phyloP scores from a whole-genome alignment of 1,140 invertebrate genomes.

The Paramacrobiotus metropolitanus region DNA sequence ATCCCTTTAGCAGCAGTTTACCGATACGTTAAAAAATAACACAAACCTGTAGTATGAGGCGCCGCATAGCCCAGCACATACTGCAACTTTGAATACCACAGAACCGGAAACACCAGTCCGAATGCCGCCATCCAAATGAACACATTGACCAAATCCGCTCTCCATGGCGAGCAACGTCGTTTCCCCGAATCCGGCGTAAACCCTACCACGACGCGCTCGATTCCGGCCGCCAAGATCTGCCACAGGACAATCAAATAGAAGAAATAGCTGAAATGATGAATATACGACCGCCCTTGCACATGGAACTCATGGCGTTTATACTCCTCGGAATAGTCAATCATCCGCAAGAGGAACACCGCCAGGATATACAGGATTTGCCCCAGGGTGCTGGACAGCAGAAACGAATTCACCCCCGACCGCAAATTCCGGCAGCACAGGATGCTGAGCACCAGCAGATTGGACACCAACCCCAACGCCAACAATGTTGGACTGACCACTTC shows the following conservation, averaged over 20 bases:
- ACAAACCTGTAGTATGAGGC: not conserved
- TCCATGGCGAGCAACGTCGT: not conserved
- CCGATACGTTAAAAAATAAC: too few species aligned
- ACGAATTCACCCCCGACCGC: not conserved
- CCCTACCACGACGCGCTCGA: not conserved
- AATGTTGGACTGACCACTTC: not conserved
- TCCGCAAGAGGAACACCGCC: not conserved
- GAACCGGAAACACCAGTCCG: not conserved
- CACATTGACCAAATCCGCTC: not conserved
- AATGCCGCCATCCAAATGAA: not conserved
- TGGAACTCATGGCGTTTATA: not conserved
- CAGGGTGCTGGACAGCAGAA: not conserved
- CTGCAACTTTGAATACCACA: not conserved
- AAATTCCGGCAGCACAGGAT: not conserved
- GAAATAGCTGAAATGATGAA: not conserved
- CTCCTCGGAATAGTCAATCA: not conserved
- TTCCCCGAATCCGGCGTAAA: not conserved
- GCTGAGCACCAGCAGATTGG: not conserved
- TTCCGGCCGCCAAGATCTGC: not conserved
- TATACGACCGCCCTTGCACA: not conserved
- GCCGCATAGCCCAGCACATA: not conserved
- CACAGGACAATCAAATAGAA: not conserved
- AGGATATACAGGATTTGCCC: not conserved
- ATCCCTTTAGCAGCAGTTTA: too few species aligned
- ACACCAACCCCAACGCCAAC: not conserved